Conservation (phyloP, 2,888 invertebrate genomes). For the Chaetogeoica ovagalla region DNA sequence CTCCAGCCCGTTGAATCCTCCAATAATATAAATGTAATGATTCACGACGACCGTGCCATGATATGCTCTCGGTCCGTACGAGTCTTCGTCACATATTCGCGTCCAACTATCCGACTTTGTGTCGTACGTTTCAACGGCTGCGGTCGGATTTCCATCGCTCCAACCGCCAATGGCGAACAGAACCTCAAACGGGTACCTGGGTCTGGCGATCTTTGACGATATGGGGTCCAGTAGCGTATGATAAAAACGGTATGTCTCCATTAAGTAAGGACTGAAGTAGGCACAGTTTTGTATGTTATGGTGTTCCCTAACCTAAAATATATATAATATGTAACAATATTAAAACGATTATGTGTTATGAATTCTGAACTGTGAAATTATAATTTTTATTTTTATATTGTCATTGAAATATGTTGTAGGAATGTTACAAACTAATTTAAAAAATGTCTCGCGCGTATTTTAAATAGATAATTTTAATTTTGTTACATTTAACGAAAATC, state of each 20-base stretch:
- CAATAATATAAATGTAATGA: slow-evolving; percentile 82
- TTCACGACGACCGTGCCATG: slow-evolving; percentile 91
- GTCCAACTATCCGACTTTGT: slow-evolving; percentile 89
- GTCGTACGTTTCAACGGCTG: slow-evolving; percentile 84
- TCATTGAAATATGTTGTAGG: too few relatives aligned
- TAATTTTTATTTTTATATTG: too few relatives aligned
- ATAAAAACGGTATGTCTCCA: slow-evolving; percentile 86
- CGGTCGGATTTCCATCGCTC: slow-evolving; percentile 74
- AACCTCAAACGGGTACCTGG: slow-evolving; percentile 82
- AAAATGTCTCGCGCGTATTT: too few relatives aligned
- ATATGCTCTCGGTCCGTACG: slow-evolving; percentile 71
- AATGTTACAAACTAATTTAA: too few relatives aligned
- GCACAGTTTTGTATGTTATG: slow-evolving; percentile 82
- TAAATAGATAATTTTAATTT: too few relatives aligned
- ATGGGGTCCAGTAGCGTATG: slow-evolving; percentile 84
- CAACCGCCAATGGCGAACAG: slow-evolving; percentile 83
- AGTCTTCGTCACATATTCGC: slow-evolving; percentile 61
- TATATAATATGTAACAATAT: too few relatives aligned
- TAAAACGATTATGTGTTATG: too few relatives aligned
- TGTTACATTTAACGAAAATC: too few relatives aligned
- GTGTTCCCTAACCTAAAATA: slow-evolving; percentile 71
- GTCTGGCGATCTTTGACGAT: slow-evolving; percentile 73
- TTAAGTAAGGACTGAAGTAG: slow-evolving; percentile 82
- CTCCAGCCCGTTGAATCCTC: slow-evolving; percentile 89
- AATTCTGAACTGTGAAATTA: too few relatives aligned